These are phyloP conservation scores for Penaeus indicus DNA, from an alignment of 1,140 invertebrate genomes.

Conservation along the genomic window DNA sequence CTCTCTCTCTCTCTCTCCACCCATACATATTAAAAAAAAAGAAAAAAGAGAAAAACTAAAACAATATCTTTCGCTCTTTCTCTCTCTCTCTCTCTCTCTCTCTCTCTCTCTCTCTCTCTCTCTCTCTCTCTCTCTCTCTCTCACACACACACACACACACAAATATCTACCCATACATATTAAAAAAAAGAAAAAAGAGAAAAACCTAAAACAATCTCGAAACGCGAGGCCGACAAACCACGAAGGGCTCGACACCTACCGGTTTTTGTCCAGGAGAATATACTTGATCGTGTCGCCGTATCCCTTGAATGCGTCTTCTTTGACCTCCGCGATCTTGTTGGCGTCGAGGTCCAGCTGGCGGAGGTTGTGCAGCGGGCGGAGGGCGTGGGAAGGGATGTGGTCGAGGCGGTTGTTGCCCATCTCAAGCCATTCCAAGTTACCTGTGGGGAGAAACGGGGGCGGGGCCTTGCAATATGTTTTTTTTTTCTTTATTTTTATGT, in stretches of 20 bases:
- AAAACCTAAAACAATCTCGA: not conserved
- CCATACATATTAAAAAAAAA: no score
- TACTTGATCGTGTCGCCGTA: conserved; percentile 93
- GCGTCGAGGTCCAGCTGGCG: conserved; percentile 88
- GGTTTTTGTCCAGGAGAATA: conserved; percentile 91
- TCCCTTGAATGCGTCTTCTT: conserved; percentile 88
- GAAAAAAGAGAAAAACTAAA: no score
- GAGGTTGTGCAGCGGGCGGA: conserved; percentile 84
- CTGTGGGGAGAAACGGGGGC: conserved; percentile 71
- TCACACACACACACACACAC: no score
- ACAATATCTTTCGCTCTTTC: no score
- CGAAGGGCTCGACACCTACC: conserved; percentile 73
- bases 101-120: no score
- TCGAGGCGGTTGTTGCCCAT: conserved; percentile 79
- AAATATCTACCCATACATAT: not conserved
- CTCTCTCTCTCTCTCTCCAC: no score
- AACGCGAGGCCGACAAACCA: not conserved
- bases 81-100: no score
- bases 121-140: no score
- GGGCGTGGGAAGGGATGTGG: conserved; percentile 77
- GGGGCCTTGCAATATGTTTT: not conserved
- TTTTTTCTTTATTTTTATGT: conserved; percentile 70
- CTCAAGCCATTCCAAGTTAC: conserved; percentile 86
- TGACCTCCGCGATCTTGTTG: conserved; percentile 86
- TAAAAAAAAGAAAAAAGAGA: not conserved